Evolutionary conservation across 2,888 invertebrate genomes (phyloP), one percentile per base, ranked within the genome.

Genomic region (Neuroscelio doddi): DNA sequence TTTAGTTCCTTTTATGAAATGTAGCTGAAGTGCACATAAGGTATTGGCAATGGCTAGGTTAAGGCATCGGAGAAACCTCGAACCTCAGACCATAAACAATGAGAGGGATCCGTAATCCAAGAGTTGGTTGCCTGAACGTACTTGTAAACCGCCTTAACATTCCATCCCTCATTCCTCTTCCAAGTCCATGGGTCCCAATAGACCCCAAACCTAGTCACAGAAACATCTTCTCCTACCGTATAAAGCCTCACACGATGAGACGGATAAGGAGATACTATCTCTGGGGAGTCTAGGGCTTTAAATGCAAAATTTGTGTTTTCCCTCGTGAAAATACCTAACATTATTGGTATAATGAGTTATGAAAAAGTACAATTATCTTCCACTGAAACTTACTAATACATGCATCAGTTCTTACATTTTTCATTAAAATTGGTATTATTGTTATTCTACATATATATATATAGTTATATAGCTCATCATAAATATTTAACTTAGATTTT

Each of bases 91-190:
- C 42, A 46, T 56, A 55, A 64, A 64, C 52, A 64, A 58, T 45
- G 47, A 32, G 39, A 46, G 41, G 41, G 38, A 49, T 41, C 34
- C 52, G 47, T 52, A 49, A 64, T 52, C 57, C 51, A 27, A 12
- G 57, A 26, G 17, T 32, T 34, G 47, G 47, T 34, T 32, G 44
- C n/a, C 56, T 26, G 45, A 57, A 24, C 38, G 64, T 53, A 53
- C 53, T 55, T 53, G 50, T 51, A 64, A 64, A 59, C 61, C 53
- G 55, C 47, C 76, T 80, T 77, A 79, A 79, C 79, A 78, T 79
- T 74, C 70, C 77, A 77, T 75, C 75, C 74, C 73, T 73, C 75
- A 70, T 74, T 57, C 34, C 64, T 51, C 47, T 44, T 44, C 42
- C 59, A 56, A 65, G 63, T 55, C 63, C 57, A 50, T 50, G 57